Percentiles rank a stretch among this genome's conserved stretches.
Evolutionary conservation across 1,140 invertebrate genomes (phyloP).

Genomic region (Caerostris darwini): DNA sequence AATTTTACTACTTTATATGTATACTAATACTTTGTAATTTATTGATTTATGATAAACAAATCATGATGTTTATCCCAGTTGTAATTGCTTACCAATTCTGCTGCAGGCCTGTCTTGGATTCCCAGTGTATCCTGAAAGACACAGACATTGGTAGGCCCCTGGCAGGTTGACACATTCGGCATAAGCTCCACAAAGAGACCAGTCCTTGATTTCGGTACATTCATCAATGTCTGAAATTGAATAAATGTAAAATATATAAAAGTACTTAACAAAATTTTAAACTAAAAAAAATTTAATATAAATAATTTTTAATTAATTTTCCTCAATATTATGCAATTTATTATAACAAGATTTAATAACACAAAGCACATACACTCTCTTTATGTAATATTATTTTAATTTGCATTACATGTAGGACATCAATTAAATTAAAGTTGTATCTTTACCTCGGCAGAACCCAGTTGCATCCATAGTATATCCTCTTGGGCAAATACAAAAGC

Average conservation of each 20-base stretch:
- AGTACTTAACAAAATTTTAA: background rate
- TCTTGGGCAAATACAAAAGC: constrained; percentile 90
- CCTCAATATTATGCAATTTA: too few relatives aligned
- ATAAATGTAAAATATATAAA: background rate
- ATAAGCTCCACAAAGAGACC: constrained; percentile 79
- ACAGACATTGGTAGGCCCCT: constrained; percentile 86
- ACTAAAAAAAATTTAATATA: background rate
- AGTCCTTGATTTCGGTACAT: constrained; percentile 79
- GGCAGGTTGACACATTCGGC: constrained; percentile 80
- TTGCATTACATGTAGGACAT: too few relatives aligned
- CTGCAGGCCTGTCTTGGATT: constrained; percentile 85
- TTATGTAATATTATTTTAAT: background rate
- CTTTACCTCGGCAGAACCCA: constrained; percentile 79
- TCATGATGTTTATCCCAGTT: too few relatives aligned
- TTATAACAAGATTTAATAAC: background rate
- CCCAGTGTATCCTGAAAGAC: constrained; percentile 90
- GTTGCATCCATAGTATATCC: constrained; percentile 86
- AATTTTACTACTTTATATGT: too few relatives aligned
- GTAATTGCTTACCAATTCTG: constrained; percentile 63
- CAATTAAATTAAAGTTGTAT: background rate
- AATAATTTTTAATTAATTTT: background rate
- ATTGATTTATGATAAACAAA: too few relatives aligned
- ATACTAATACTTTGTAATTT: too few relatives aligned
- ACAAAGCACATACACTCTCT: background rate
- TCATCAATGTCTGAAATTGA: constrained; percentile 78